Base-by-base conservation (phyloP, 2,113 vertebrate species). In the Mungos mungo region DNA sequence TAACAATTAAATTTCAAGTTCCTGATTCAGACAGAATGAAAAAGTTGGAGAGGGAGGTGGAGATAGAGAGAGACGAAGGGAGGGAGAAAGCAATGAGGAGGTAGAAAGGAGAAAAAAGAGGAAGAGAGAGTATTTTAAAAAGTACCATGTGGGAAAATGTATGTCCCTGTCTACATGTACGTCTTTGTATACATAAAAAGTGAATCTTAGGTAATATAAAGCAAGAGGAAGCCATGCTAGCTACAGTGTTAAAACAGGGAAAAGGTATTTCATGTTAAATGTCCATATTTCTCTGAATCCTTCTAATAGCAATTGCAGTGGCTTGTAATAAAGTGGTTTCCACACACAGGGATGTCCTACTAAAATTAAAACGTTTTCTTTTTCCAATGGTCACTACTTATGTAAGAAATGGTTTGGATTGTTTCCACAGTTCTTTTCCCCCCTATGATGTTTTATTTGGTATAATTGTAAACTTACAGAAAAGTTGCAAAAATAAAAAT, bases 301-400 rank as follows among this genome's bases (percentile, higher is more conserved):
- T 92, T 88, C 92, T n/a, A 89, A 91, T 15, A 72, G 10, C 33
- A 84, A 66, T 65, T 94, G 1, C 10, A 95, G 80, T 77, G 74
- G 16, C 31, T 23, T 3, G 60, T 76, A 88, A 57, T 21, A 52
- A 97, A 81, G 15, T 88, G 83, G 93, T 89, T 96, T 69, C 83
- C 95, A 41, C 45, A 31, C 97, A 41, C 47, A 93, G 23, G 15
- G 69, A 69, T 87, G 95, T 96, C 97, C 47, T 50, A 52, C 13
- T 69, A 33, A 31, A 77, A 57, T 57, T 77, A 88, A 29, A 29
- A 41, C 21, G 23, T 41, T 93, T 69, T 60, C 16, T 60, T 21
- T 63, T 60, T 47, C 18, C 18, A 95, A 4, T 25, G 68, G 7
- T 69, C 21, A 57, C 54, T 69, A 45, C 15, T 76, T 60, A 50